These are phyloP conservation scores for Drosophila subquinaria DNA, from an alignment of 2,888 invertebrate species.

Conservation along the genomic window DNA sequence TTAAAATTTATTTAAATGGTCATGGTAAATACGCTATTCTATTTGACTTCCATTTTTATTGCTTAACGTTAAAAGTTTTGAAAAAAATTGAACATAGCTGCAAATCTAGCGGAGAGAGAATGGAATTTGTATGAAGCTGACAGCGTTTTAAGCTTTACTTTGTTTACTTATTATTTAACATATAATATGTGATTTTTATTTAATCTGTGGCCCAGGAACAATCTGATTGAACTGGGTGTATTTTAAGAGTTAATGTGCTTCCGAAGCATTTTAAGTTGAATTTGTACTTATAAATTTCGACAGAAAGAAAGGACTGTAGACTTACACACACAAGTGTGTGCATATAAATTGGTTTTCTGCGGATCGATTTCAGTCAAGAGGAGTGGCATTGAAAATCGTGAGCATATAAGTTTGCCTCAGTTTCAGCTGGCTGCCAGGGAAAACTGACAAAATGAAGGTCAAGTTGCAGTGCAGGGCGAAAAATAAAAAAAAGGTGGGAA, in stretches of 20 bases:
- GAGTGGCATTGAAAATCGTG: background rate
- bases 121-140: background rate
- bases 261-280: background rate
- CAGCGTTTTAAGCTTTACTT: background rate
- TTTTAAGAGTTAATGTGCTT: background rate
- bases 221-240: background rate
- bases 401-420: background rate
- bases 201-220: background rate
- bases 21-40: conserved; percentile 31
- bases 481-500: background rate
- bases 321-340: background rate
- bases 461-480: conserved; percentile 5
- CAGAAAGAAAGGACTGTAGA: background rate
- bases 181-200: background rate
- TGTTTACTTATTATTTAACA: background rate
- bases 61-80: conserved; percentile 13
- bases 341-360: background rate
- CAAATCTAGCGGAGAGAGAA: too few relatives aligned
- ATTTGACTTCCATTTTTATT: conserved; percentile 14
- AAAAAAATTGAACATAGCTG: too few relatives aligned
- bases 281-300: background rate
- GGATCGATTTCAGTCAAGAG: conserved; percentile 6
- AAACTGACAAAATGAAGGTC: conserved; percentile 4
- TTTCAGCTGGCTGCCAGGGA: background rate
- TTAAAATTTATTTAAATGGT: conserved; percentile 14